Evolutionary conservation across 2,888 invertebrate genomes (phyloP), one percentile per base, ranked within the genome.

Genomic region (Leptinotarsa peninsularis): DNA sequence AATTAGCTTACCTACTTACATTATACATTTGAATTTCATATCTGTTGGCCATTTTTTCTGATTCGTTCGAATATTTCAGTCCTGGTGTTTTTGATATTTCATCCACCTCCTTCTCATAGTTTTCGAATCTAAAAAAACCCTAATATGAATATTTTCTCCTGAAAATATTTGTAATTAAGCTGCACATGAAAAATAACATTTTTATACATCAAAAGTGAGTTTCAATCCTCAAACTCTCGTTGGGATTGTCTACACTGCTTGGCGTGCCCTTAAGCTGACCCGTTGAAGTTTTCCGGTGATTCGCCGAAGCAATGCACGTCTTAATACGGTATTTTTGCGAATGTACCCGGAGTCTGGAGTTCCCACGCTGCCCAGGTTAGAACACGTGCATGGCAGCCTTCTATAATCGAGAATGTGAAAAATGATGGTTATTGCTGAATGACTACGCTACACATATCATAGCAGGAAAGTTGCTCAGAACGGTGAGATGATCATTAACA

Each of bases 331-430:
- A 81, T 81, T 82, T 82, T 82, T 82, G 80, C 80, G 76, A 78
- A 80, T 76, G 76, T 43, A 78, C 70, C 72, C 67, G 67, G 67
- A 58, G 75, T 84, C 72, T 63, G 67, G 67, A 58, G 75, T 84
- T 84, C 84, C 83, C 83, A 84, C 84, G 84, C 83, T 84, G 83
- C 80, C 79, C 79, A 78, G 79, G 78, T 77, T 79, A 74, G 81
- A 82, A 83, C 83, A 83, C 83, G 83, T 83, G 83, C 82, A 82
- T 81, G 80, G 82, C 81, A 82, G 82, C 82, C 77, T 83, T 81
- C 81, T 80, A 82, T 83, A 83, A 84, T 83, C 81, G 82, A 69
- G 82, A 83, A 84, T 83, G 81, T 78, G 81, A 84, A 84, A 84
- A 83, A 84, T 80, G 72, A 43, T 13, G 33, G 63, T 63, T 63